A percentile compares a stretch with the other conserved stretches of the same genome.
Evolutionary conservation across 2,113 vertebrate genomes (phyloP).

Genomic region (Ovis canadensis): DNA sequence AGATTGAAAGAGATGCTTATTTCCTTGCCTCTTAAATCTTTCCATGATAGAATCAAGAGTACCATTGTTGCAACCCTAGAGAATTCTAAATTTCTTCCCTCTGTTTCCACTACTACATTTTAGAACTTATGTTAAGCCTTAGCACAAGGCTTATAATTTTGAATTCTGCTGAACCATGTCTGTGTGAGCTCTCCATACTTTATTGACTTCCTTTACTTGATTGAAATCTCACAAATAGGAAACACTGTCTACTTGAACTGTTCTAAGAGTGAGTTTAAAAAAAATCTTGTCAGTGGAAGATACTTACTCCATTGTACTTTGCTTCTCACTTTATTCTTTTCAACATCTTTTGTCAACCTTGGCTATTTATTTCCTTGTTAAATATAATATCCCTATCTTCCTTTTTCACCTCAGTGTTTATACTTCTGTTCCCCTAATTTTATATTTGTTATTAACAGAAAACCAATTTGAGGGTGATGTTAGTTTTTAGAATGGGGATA

Average conservation of each 20-base stretch:
- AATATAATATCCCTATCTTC: not conserved
- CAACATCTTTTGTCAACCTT: not conserved
- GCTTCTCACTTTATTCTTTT: constrained; percentile 1
- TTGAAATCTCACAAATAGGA: constrained; percentile 27
- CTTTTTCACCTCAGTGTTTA: constrained; percentile 38
- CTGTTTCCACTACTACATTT: not conserved
- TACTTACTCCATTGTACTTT: not conserved
- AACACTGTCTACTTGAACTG: not conserved
- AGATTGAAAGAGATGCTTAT: not conserved
- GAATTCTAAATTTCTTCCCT: not conserved
- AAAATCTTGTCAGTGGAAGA: not conserved
- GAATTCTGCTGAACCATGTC: not conserved
- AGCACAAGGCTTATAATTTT: not conserved
- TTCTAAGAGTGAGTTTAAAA: not conserved
- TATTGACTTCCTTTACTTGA: constrained; percentile 13
- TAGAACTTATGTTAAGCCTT: not conserved
- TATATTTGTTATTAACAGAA: not conserved
- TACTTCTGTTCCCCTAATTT: constrained; percentile 38
- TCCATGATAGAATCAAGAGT: not conserved
- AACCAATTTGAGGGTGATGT: not conserved
- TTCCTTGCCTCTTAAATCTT: not conserved
- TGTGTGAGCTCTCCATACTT: not conserved
- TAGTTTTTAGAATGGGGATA: not conserved
- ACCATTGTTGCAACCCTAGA: not conserved
- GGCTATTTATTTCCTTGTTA: constrained; percentile 7